phyloP scores from a whole-genome alignment of 2,797 vertebrate genomes.

The Salarias fasciatus region DNA sequence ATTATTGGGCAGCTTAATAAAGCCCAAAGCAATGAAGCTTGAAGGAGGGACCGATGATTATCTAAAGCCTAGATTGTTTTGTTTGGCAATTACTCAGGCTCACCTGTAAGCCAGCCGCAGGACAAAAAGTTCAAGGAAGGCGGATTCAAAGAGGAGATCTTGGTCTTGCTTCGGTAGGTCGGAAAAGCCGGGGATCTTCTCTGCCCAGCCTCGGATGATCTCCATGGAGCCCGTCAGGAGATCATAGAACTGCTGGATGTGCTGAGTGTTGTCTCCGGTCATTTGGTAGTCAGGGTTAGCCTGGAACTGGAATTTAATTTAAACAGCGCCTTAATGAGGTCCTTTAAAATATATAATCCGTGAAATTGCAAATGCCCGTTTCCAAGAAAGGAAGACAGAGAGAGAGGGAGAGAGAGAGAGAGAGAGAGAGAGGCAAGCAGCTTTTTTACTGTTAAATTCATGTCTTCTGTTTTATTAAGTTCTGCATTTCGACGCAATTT shows the following conservation, averaged over 20 bases:
- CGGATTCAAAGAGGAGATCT: slow-evolving; percentile 97
- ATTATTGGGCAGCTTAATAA: slow-evolving; percentile 90
- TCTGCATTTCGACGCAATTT: slow-evolving; percentile 87
- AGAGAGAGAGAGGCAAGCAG: slow-evolving; percentile 76
- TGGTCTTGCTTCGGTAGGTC: slow-evolving; percentile 96
- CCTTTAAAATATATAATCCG: slow-evolving; percentile 94
- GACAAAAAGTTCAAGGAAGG: slow-evolving; percentile 98
- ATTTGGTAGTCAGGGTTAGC: slow-evolving; percentile 99
- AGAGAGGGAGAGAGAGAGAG: slow-evolving; percentile 81
- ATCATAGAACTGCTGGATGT: slow-evolving; percentile 99
- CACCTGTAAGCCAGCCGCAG: slow-evolving; percentile 97
- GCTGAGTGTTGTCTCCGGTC: slow-evolving; percentile 97
- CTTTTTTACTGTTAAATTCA: slow-evolving; percentile 87
- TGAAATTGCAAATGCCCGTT: slow-evolving; percentile 92
- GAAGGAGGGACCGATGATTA: slow-evolving; percentile 77
- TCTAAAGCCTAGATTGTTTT: slow-evolving; percentile 47
- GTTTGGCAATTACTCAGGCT: slow-evolving; percentile 52
- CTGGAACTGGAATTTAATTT: slow-evolving; percentile 97
- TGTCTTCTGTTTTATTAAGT: slow-evolving; percentile 86
- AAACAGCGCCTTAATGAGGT: slow-evolving; percentile 91
- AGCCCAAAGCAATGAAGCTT: slow-evolving; percentile 84
- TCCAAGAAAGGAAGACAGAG: slow-evolving; percentile 79
- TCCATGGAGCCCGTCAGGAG: slow-evolving; percentile 99
- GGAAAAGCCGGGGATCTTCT: slow-evolving; percentile 95
- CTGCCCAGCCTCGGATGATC: slow-evolving; percentile 98